Evolutionary conservation across 2,797 vertebrate species (phyloP), one percentile per base, ranked within the genome.

Genomic region (Kryptopterus vitreolus): DNA sequence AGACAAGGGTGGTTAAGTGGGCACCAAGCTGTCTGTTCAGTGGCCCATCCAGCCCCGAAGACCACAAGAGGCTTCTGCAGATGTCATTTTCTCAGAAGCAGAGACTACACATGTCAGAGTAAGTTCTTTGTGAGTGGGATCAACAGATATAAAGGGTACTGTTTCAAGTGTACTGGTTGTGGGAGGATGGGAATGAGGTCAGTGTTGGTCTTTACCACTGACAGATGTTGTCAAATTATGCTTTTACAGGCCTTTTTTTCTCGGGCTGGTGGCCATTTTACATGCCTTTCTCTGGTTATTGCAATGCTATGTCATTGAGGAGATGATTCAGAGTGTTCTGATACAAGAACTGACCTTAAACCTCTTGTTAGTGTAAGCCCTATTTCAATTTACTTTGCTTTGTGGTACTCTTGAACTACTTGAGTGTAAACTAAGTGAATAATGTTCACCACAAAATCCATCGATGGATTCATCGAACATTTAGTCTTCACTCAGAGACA

Each of bases 1-100:
- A 85, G 77, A 77, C 3, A n/a, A 38, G 12, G 63, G 10, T 38
- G 43, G 50, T 73, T 81, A 70, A 78, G 65, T 70, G 48, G 63
- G 59, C 61, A n/a, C 75, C 55, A 62, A 82, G 80, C 76, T 85
- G 82, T 84, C 82, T 85, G 76, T 75, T 82, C 76, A 81, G 48
- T 84, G 82, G 63, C 70, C 65, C 66, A 63, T 82, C 71, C 75
- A 84, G 76, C 61, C 66, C 78, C 52, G 48, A 82, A 76, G 76
- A 82, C 59, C 65, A 82, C 59, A 59, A 84, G 78, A 76, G 80
- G 59, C 29, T 79, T 76, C 75, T 69, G 48, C 58, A 82, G 46
- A 79, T 20, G 78, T 84, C 78, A 82, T 61, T 43, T 84, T 48
- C 70, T 78, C 63, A 75, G 29, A 80, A 70, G 9, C 24, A 82